Base-by-base conservation (phyloP, 2,888 invertebrate species). In the Agrotis puta region DNA sequence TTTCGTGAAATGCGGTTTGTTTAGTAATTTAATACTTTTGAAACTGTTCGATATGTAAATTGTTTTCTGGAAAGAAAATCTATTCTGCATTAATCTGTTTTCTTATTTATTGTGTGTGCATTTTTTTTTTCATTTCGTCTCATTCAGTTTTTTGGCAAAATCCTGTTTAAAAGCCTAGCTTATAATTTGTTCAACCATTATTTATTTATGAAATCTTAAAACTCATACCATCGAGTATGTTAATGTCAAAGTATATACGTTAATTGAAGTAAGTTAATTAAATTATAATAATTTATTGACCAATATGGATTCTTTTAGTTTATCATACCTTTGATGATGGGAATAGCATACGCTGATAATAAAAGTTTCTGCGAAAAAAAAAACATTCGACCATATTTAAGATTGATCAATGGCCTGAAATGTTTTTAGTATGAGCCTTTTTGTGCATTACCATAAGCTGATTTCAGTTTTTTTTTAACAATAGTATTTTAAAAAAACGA, bases 211-310 rank as follows among this genome's bases (percentile, higher is more conserved):
- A n/a, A 45, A 22, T 22, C 9, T 18, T 2, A 18, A 16, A 2
- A 20, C 3, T 39, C 20, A 45, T 50, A 51, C 39, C 18, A 16
- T 11, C 6, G 24, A 9, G 22, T 14, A 50, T 54, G 61, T 27
- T 58, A 22, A 43, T 58, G 59, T 76, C 1, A 3, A 50, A 13
- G n/a, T 57, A 50, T 22, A 0, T 27, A 27, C 0, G 47, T n/a
- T 51, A 51, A 20, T 16, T n/a, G 2, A 20, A 27, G 33, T 58
- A 74, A 59, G 24, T 48, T 67, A 75, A 61, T 79, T 74, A 73
- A 74, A 81, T 75, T 58, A 72, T 68, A 80, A 18, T 83, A 66
- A 83, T 80, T 80, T 80, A 83, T 81, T 79, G 48, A 59, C 11
- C 14, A 62, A 9, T 6, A 14, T 13, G n/a, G 11, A 11, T 39